A percentile compares a stretch with the other conserved stretches of the same genome.
These are phyloP conservation scores for Metallyticus violacea DNA, from an alignment of 2,888 invertebrate genomes.

Conservation along the genomic window DNA sequence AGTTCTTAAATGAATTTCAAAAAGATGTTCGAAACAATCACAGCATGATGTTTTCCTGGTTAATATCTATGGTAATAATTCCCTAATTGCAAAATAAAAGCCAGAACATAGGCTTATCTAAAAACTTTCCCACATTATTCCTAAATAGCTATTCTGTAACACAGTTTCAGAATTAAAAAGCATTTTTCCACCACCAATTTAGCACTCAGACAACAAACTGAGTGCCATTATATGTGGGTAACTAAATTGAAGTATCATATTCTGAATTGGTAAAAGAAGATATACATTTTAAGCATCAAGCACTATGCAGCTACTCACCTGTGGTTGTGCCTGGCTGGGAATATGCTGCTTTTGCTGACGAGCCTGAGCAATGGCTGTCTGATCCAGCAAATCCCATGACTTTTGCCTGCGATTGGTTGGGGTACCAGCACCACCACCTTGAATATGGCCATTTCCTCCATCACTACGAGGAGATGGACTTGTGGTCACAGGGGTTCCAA, in stretches of 20 bases:
- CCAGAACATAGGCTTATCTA: too few species aligned
- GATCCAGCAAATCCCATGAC: constrained; percentile 93
- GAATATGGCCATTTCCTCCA: background rate
- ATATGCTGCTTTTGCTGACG: constrained; percentile 62
- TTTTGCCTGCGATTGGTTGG: constrained; percentile 73
- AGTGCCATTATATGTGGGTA: background rate
- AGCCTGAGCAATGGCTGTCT: constrained; percentile 74
- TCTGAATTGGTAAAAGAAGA: background rate
- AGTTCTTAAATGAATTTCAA: too few species aligned
- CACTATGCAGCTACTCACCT: constrained; percentile 48
- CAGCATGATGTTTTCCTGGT: too few species aligned
- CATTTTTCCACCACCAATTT: too few species aligned
- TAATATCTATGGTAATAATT: too few species aligned
- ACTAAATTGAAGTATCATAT: background rate
- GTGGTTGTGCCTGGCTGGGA: constrained; percentile 46
- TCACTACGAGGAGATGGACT: constrained; percentile 19
- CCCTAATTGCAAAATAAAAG: too few species aligned
- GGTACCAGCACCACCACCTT: constrained; percentile 20
- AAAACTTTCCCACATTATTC: too few species aligned
- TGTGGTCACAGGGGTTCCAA: background rate
- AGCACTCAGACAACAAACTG: too few species aligned
- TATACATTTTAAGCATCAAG: too few species aligned
- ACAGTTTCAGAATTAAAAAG: too few species aligned
- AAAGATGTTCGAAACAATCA: too few species aligned
- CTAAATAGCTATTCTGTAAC: too few species aligned